A percentile compares a stretch with the other conserved stretches of the same genome.
These are phyloP conservation scores for Coregonus clupeaformis DNA, from an alignment of 2,113 vertebrate species.

Conservation along the genomic window DNA sequence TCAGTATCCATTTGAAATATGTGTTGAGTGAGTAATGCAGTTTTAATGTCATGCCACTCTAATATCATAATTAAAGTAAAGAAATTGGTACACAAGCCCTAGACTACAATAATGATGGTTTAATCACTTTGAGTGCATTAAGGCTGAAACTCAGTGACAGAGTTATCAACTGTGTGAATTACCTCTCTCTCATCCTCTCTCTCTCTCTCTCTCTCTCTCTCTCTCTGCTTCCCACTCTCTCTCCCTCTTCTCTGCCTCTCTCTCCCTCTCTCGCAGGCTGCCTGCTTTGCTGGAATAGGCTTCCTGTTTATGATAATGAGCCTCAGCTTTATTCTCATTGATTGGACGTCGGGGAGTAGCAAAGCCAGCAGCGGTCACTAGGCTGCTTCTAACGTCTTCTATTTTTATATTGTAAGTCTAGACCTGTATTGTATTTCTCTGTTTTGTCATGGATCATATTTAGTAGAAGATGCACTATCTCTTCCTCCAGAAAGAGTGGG, in stretches of 20 bases:
- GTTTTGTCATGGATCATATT: conserved; percentile 50
- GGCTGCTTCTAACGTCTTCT: conserved; percentile 28
- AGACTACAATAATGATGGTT: neutral
- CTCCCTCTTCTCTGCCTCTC: neutral
- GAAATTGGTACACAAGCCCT: neutral
- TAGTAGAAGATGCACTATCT: conserved; percentile 55
- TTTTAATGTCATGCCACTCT: neutral
- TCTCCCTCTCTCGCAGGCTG: conserved; percentile 76
- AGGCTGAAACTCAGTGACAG: neutral
- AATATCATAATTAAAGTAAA: neutral
- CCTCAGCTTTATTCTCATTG: conserved; percentile 96
- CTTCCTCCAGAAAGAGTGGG: conserved; percentile 32
- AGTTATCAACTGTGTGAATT: neutral
- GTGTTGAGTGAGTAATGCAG: neutral
- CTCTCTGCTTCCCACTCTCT: neutral
- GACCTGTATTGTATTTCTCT: conserved; percentile 52
- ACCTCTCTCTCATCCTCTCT: neutral
- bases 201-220: neutral
- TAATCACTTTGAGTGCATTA: neutral
- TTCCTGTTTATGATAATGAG: conserved; percentile 98
- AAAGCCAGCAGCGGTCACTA: conserved; percentile 86
- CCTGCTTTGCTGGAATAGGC: conserved; percentile 88
- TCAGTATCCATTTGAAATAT: neutral
- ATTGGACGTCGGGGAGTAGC: conserved; percentile 84
- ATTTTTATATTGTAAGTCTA: conserved; percentile 47